Evolutionary conservation across 2,797 vertebrate species (phyloP).

Genomic region (Moxostoma hubbsi): DNA sequence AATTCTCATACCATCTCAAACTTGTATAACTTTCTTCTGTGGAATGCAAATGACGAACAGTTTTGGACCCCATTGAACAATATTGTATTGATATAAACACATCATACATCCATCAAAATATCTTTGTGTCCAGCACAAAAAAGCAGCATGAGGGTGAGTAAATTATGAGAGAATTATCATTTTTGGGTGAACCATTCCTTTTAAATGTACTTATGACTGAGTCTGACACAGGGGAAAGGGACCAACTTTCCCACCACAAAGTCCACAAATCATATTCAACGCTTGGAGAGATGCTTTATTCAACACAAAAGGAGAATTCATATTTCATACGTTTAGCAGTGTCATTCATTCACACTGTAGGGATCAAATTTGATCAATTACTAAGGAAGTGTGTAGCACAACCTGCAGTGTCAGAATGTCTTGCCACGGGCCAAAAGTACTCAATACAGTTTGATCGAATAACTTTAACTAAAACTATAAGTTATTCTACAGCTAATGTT

Average conservation of each 20-base stretch:
- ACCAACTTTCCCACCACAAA: slow-evolving; percentile 1
- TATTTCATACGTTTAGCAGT: background rate
- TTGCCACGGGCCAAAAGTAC: slow-evolving; percentile 3
- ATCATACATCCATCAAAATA: too few relatives aligned
- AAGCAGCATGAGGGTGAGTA: too few relatives aligned
- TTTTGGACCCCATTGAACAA: too few relatives aligned
- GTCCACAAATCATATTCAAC: background rate
- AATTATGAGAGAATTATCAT: too few relatives aligned
- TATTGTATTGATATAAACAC: too few relatives aligned
- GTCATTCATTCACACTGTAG: slow-evolving; percentile 13
- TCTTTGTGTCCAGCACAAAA: too few relatives aligned
- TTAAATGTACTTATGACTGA: background rate
- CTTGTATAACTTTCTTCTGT: too few relatives aligned
- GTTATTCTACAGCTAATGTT: background rate
- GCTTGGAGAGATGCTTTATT: slow-evolving; percentile 8
- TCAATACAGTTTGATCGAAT: background rate
- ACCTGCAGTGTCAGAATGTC: slow-evolving; percentile 2
- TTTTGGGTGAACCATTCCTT: too few relatives aligned
- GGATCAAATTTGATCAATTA: slow-evolving; percentile 22
- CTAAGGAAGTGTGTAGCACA: slow-evolving; percentile 2
- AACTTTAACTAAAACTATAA: background rate
- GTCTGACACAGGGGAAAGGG: background rate
- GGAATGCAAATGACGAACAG: too few relatives aligned
- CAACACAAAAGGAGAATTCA: slow-evolving; percentile 27
- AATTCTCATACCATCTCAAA: background rate